phyloP scores from a whole-genome alignment of 2,113 vertebrate species.

The Gavia stellata region DNA sequence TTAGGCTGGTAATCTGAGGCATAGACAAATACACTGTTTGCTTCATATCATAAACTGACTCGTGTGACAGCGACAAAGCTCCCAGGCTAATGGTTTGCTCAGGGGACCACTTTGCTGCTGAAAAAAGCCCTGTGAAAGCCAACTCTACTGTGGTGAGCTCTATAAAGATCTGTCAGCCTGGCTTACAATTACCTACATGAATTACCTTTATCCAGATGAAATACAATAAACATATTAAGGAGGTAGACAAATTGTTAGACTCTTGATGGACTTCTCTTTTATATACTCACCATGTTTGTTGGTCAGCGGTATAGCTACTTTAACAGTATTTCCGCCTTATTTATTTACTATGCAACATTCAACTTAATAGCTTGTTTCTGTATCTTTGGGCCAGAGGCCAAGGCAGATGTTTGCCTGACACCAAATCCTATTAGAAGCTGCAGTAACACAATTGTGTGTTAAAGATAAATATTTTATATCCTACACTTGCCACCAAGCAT shows the following conservation, averaged over 20 bases:
- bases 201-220: constrained; percentile 51
- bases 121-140: not conserved
- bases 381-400: constrained; percentile 70
- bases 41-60: not conserved
- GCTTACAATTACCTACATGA: constrained; percentile 26
- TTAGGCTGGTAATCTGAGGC: not conserved
- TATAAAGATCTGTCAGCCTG: constrained; percentile 9
- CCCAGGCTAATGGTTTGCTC: not conserved
- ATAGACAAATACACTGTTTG: not conserved
- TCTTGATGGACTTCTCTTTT: constrained; percentile 42
- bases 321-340: constrained; percentile 41
- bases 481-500: constrained; percentile 41
- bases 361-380: constrained; percentile 60
- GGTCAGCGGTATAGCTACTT: constrained; percentile 27
- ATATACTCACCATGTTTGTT: constrained; percentile 12
- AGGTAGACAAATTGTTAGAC: constrained; percentile 8
- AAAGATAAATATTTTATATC: constrained; percentile 75
- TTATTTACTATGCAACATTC: constrained; percentile 65
- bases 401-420: constrained; percentile 59
- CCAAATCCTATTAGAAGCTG: constrained; percentile 68
- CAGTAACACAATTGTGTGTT: constrained; percentile 67
- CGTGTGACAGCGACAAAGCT: not conserved
- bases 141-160: not conserved
- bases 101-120: constrained; percentile 3
- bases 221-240: constrained; percentile 57